Percentiles rank a stretch among this genome's conserved stretches.
Conservation (phyloP, 2,888 invertebrate species). For the Cheilosia urbana region DNA sequence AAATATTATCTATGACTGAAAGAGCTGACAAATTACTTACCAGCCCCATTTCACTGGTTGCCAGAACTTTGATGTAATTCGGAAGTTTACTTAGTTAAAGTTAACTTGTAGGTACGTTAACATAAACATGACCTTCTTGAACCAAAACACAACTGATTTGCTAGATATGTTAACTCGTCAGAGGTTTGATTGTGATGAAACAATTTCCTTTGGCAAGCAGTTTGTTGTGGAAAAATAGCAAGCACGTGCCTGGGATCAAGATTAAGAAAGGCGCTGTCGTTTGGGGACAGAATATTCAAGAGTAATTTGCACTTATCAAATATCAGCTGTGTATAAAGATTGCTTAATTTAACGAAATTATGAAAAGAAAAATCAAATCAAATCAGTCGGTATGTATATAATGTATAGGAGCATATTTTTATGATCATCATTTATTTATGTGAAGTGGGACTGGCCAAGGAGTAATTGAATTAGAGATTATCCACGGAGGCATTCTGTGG, state of each 20-base stretch:
- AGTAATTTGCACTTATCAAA: conserved; percentile 40
- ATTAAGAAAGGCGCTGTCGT: conserved; percentile 4
- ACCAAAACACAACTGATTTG: conserved; percentile 24
- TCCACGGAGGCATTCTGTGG: conserved; percentile 31
- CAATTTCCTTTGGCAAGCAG: conserved; percentile 42
- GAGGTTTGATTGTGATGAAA: conserved; percentile 47
- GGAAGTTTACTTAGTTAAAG: conserved; percentile 22
- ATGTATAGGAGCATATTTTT: conserved; percentile 20
- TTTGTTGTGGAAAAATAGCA: conserved; percentile 28
- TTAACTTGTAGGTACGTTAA: background rate
- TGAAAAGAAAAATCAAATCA: background rate
- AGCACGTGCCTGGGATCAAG: conserved; percentile 47
- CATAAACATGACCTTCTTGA: conserved; percentile 21
- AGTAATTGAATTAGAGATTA: conserved; percentile 72
- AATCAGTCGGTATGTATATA: background rate
- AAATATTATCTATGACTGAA: background rate
- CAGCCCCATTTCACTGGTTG: background rate
- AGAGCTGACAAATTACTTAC: conserved; percentile 11
- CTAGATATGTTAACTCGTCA: conserved; percentile 19
- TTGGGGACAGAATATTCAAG: conserved; percentile 27
- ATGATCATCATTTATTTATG: conserved; percentile 66
- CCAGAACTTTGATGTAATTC: conserved; percentile 6
- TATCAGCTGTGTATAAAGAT: conserved; percentile 22
- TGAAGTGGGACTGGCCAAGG: conserved; percentile 42
- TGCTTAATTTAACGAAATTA: conserved; percentile 52